Conservation (phyloP, 2,888 invertebrate genomes). For the Cacoxenus indagator region DNA sequence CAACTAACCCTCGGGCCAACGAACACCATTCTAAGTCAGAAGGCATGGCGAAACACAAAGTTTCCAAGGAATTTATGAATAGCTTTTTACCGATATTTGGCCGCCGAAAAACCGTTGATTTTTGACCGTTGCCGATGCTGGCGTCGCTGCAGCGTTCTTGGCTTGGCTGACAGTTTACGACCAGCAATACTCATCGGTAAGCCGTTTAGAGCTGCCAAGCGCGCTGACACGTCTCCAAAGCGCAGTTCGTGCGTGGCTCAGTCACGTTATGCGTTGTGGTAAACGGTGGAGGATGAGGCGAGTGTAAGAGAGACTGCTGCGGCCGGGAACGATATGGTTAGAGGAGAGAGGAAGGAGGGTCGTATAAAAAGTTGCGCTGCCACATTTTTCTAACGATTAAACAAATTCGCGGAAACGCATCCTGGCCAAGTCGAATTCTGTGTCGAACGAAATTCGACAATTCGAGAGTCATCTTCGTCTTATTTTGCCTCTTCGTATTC, state of each 20-base stretch:
- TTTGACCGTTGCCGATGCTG: slow-evolving; percentile 6
- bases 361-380: slow-evolving; percentile 44
- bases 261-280: neutral
- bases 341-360: no score
- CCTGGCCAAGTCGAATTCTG: slow-evolving; percentile 10
- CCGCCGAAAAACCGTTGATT: slow-evolving; percentile 53
- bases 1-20: slow-evolving; percentile 15
- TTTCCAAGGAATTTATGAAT: slow-evolving; percentile 60
- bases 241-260: neutral
- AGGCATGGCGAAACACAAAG: slow-evolving; percentile 48
- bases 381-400: slow-evolving; percentile 68
- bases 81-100: slow-evolving; percentile 61
- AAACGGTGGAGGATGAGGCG: neutral
- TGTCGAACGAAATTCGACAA: neutral
- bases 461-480: neutral
- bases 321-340: no score
- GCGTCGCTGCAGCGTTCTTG: slow-evolving; percentile 4
- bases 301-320: neutral
- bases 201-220: neutral
- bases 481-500: no score
- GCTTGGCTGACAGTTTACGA: neutral
- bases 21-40: slow-evolving; percentile 10
- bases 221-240: neutral
- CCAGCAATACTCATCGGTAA: slow-evolving; percentile 34
- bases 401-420: slow-evolving; percentile 71